A percentile compares a stretch with the other conserved stretches of the same genome.
Conservation (phyloP, 2,113 vertebrate genomes). For the Zosterops pallidus region DNA sequence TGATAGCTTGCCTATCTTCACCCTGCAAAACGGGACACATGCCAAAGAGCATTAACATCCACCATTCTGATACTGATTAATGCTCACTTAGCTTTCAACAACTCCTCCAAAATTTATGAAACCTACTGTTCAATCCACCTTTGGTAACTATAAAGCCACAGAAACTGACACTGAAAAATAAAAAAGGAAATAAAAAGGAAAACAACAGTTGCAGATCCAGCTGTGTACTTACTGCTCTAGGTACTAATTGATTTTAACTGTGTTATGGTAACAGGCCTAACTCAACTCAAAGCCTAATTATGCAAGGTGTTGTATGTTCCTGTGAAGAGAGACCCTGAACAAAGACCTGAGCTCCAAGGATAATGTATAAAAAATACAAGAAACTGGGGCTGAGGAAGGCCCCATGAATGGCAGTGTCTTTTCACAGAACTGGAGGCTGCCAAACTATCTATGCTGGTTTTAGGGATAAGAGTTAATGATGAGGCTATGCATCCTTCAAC, state of each 20-base stretch:
- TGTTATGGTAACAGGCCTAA: neutral
- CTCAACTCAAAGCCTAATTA: neutral
- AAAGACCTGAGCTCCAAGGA: neutral
- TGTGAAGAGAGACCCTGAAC: neutral
- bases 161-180: neutral
- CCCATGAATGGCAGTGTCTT: neutral
- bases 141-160: neutral
- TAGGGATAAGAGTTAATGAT: neutral
- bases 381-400: neutral
- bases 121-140: neutral
- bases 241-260: neutral
- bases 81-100: neutral
- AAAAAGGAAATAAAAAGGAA: neutral
- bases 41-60: neutral
- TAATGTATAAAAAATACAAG: neutral
- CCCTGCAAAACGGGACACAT: constrained; percentile 71
- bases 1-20: constrained; percentile 89
- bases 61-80: neutral
- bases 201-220: neutral
- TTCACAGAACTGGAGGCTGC: neutral
- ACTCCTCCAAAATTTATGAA: neutral
- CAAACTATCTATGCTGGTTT: neutral
- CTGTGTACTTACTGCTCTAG: neutral
- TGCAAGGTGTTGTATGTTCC: neutral
- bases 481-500: no score